phyloP scores from a whole-genome alignment of 2,888 invertebrate genomes.

The Drosophila anomalipes region DNA sequence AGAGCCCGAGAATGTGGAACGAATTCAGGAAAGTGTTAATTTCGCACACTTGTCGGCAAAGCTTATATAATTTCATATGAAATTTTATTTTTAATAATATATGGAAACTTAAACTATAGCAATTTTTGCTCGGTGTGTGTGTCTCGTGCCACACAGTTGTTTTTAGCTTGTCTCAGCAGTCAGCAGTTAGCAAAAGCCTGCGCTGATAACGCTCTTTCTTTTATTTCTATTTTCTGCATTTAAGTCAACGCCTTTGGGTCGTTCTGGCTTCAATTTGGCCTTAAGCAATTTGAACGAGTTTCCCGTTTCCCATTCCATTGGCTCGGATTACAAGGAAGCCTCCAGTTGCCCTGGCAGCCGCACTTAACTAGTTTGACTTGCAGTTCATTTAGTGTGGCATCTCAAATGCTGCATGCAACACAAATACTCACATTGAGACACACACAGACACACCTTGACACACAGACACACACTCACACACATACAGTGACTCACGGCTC shows the following conservation, averaged over 20 bases:
- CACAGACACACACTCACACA: slow-evolving; percentile 13
- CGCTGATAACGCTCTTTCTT: slow-evolving; percentile 28
- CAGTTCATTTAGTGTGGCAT: slow-evolving; percentile 71
- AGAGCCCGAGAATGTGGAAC: neutral
- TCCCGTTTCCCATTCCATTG: slow-evolving; percentile 42
- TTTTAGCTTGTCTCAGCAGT: slow-evolving; percentile 25
- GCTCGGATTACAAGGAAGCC: slow-evolving; percentile 47
- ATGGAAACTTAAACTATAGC: neutral
- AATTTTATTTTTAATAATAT: neutral
- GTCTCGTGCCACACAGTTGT: slow-evolving; percentile 48
- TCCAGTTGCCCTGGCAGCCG: slow-evolving; percentile 52
- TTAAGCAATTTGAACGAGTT: slow-evolving; percentile 74
- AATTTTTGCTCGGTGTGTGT: slow-evolving; percentile 19
- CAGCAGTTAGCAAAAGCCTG: slow-evolving; percentile 46
- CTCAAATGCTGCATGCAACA: slow-evolving; percentile 61
- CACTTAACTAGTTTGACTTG: slow-evolving; percentile 74
- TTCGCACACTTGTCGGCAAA: neutral
- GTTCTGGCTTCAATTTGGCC: slow-evolving; percentile 59
- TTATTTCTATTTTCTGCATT: slow-evolving; percentile 12
- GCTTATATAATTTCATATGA: neutral
- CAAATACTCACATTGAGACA: slow-evolving; percentile 30
- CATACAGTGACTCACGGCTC: no score
- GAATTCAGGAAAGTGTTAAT: no score
- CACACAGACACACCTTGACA: slow-evolving; percentile 22
- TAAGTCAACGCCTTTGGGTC: slow-evolving; percentile 46